These are phyloP conservation scores for Galerucella nymphaeae DNA, from an alignment of 2,888 invertebrate species.

Conservation along the genomic window DNA sequence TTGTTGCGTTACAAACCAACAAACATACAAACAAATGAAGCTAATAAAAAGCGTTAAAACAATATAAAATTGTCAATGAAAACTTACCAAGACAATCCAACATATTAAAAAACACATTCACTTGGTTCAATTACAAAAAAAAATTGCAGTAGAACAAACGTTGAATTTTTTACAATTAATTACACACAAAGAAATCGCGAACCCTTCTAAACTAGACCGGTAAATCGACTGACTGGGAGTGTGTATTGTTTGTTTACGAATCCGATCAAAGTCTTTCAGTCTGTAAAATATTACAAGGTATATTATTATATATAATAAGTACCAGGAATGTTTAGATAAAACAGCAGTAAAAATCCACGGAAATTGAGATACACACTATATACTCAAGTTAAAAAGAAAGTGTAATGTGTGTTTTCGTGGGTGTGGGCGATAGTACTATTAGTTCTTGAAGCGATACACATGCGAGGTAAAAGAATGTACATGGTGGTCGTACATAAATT, in stretches of 20 bases:
- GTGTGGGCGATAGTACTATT: constrained; percentile 10
- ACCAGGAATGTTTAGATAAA: constrained; percentile 1
- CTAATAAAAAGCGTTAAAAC: not conserved
- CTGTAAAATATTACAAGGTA: not conserved
- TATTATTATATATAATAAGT: not conserved
- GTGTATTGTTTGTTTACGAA: not conserved
- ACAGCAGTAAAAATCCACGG: not conserved
- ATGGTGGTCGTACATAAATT: not conserved
- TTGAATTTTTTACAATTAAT: not conserved
- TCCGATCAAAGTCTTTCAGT: not conserved
- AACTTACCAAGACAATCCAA: not conserved
- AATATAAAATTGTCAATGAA: not conserved
- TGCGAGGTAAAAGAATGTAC: not conserved
- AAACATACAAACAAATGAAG: not conserved
- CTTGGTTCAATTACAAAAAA: not conserved
- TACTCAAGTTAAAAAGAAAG: not conserved
- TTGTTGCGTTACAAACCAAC: too few relatives aligned
- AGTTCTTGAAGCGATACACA: constrained; percentile 6
- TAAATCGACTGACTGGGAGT: not conserved
- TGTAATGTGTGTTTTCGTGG: not conserved
- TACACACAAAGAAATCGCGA: not conserved
- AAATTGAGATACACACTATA: not conserved
- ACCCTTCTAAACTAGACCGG: not conserved
- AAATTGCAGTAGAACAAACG: not conserved
- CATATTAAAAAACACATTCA: not conserved